Conservation (phyloP, 2,888 invertebrate species). For the Hypena proboscidalis region DNA sequence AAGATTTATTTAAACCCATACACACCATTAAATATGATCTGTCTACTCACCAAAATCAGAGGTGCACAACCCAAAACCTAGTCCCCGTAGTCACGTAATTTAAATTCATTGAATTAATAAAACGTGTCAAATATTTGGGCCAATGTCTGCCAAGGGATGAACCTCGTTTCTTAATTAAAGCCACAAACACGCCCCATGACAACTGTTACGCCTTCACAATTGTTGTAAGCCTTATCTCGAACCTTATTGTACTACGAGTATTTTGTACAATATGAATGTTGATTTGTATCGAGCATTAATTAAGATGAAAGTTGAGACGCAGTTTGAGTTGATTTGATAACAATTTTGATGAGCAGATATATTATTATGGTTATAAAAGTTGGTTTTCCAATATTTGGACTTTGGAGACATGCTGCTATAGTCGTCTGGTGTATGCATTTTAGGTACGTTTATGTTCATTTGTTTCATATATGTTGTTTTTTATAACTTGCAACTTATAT, state of each 20-base stretch:
- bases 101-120: slow-evolving; percentile 25
- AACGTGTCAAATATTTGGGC: slow-evolving; percentile 39
- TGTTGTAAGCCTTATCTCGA: slow-evolving; percentile 62
- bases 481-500: no score
- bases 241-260: slow-evolving; percentile 42
- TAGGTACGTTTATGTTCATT: no score
- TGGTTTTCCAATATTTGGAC: no score
- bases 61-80: background rate
- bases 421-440: no score
- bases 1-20: no score
- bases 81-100: slow-evolving; percentile 2
- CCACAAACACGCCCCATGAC: slow-evolving; percentile 64
- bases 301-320: background rate
- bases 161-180: slow-evolving; percentile 69
- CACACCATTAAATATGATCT: no score
- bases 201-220: slow-evolving; percentile 67
- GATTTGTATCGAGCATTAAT: slow-evolving; percentile 3
- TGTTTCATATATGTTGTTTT: no score
- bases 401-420: no score
- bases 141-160: slow-evolving; percentile 52
- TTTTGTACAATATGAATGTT: background rate
- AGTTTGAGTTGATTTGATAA: background rate
- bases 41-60: background rate
- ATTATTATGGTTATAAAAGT: no score
- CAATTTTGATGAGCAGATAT: no score